Evolutionary conservation across 2,888 invertebrate genomes (phyloP), one percentile per base, ranked within the genome.

Genomic region (Cenopis cana): DNA sequence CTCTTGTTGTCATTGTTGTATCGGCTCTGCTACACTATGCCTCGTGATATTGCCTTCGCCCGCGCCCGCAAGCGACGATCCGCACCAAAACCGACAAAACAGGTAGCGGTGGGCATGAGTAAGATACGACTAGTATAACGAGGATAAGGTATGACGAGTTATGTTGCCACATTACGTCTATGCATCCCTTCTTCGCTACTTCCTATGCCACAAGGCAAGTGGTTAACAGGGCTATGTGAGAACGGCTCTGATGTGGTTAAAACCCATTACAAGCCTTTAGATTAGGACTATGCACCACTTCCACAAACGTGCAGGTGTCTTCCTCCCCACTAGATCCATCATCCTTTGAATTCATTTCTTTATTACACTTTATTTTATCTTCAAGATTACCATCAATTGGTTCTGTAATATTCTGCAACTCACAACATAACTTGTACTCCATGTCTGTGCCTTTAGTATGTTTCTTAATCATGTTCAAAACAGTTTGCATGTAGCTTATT

Each of bases 381-480:
- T 33, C 38, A 17, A 2, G 20, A 20, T 9, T 17, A 38, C 10
- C 33, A 14, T 49, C 46, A 24, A 5, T 46, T 52, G 57, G 18
- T 2, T 69, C 64, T 29, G 69, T 46, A 49, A 70, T 70, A 60
- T 70, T 70, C 50, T 70, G 54, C 2, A 70, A 17, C n/a, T 70
- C 70, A 55, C 70, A 66, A 14, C 65, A 60, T 9, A 70, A 55
- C 24, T 70, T 70, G 54, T 70, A 70, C 33, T 65, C 70, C 59
- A 70, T 60, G 1, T 70, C 70, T 10, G 70, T 65, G 2, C 70
- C 70, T 60, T 70, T 70, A 0, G 59, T 54, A 54, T 52, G 57
- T n/a, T 70, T 70, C 14, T 70, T 70, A 12, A 70, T 49, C 65
- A 70, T 66, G 18, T 65, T 65, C 9, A 70, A 54, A 46, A 70